These are phyloP conservation scores for Brachyopa scutellaris DNA, from an alignment of 2,888 invertebrate genomes.

Conservation along the genomic window DNA sequence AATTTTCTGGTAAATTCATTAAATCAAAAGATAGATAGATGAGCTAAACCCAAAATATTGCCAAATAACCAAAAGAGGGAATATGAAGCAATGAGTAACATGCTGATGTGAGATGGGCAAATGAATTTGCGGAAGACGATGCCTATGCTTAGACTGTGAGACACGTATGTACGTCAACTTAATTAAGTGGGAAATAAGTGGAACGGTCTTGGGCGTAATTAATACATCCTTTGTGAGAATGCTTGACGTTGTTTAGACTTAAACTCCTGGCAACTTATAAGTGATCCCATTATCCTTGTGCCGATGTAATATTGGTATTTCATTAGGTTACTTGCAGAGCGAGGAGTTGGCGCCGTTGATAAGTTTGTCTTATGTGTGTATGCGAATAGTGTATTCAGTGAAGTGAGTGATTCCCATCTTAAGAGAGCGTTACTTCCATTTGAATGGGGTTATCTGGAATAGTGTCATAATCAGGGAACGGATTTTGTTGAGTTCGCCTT, in stretches of 20 bases:
- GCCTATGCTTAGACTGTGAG: conserved; percentile 5
- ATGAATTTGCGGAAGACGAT: background rate
- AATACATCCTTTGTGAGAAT: conserved; percentile 26
- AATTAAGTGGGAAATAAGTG: conserved; percentile 43
- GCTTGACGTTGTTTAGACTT: conserved; percentile 17
- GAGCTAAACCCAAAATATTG: conserved; percentile 3
- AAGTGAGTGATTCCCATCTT: too few species aligned
- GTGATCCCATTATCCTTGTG: conserved; percentile 24
- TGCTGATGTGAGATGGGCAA: background rate
- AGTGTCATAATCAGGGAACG: too few species aligned
- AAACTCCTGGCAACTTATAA: conserved; percentile 28
- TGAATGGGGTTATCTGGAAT: too few species aligned
- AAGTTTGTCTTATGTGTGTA: too few species aligned
- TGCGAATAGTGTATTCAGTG: too few species aligned
- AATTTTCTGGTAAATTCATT: conserved; percentile 21
- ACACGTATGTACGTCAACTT: conserved; percentile 32
- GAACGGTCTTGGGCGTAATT: conserved; percentile 23
- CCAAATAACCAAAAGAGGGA: conserved; percentile 2
- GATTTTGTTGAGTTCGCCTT: too few species aligned
- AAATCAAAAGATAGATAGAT: background rate
- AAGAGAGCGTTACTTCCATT: too few species aligned
- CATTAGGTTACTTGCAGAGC: conserved; percentile 6
- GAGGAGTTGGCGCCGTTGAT: background rate
- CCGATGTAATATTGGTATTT: conserved; percentile 27
- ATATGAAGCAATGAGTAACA: background rate